A percentile compares a stretch with the other conserved stretches of the same genome.
phyloP scores from a whole-genome alignment of 2,888 invertebrate species.

The Tolmerus cingulatus region DNA sequence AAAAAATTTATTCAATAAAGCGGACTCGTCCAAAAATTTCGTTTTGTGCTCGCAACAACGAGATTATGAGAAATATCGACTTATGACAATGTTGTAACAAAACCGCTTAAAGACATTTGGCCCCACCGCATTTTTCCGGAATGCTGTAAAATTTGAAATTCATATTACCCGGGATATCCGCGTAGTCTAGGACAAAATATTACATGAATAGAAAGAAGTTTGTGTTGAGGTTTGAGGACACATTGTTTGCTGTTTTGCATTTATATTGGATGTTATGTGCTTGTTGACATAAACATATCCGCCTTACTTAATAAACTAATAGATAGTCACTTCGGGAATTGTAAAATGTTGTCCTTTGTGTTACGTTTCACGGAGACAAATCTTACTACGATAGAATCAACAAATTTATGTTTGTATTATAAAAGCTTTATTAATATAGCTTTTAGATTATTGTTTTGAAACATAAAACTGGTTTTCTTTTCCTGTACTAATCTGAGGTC shows the following conservation, averaged over 20 bases:
- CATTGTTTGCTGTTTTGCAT: slow-evolving; percentile 18
- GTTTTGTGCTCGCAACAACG: not conserved
- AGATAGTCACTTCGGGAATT: not conserved
- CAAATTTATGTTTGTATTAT: not conserved
- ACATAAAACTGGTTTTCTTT: no score
- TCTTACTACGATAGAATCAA: not conserved
- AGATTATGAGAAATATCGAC: not conserved
- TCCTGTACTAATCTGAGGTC: no score
- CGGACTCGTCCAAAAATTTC: not conserved
- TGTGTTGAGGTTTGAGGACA: not conserved
- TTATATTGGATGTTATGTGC: slow-evolving; percentile 26
- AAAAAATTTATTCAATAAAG: not conserved
- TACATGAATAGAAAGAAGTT: not conserved
- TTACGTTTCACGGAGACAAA: not conserved
- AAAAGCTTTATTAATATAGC: no score
- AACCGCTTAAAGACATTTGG: not conserved
- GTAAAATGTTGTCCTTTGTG: not conserved
- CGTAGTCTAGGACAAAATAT: not conserved
- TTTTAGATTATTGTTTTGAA: no score
- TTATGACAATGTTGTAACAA: not conserved
- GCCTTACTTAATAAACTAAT: not conserved
- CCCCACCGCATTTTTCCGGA: not conserved
- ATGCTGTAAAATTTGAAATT: slow-evolving; percentile 28
- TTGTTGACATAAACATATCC: no score
- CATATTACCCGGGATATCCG: not conserved